Evolutionary conservation across 2,797 vertebrate genomes (phyloP), one percentile per base, ranked within the genome.

Genomic region (Lagodon rhomboides): DNA sequence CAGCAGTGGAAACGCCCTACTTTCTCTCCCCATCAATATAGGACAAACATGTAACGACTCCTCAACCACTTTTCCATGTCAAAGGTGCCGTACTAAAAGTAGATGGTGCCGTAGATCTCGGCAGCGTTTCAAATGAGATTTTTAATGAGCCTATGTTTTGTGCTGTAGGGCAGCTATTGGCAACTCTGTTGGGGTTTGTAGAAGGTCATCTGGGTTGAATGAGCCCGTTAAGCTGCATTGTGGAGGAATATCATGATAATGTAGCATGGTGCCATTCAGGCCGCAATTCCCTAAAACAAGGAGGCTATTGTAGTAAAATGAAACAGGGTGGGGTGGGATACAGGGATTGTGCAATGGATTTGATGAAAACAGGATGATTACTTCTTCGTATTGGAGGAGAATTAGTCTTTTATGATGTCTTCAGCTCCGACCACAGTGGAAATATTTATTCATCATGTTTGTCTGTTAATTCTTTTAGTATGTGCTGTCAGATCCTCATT

Each of bases 221-320:
- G 93, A 92, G 92, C 86, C 90, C 75, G 77, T 92, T 93, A 86
- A 89, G 91, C 90, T 86, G 87, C 83, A 88, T 82, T 91, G 91
- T 92, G 87, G 78, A 89, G 84, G 87, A 94, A 92, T 94, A 95
- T 94, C 93, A 93, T 90, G 92, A 91, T 92, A 93, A 91, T 90
- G 89, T 89, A 88, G 86, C 91, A 85, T 90, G 91, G 93, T 93
- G 91, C 90, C 92, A 92, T 93, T 92, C 91, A 92, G 89, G 87
- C 90, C 77, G 41, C 89, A 79, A 83, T 90, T 79, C 89, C 84
- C 85, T 77, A 85, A 93, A 92, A 95, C 94, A 94, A 94, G 88
- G 91, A 91, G 83, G 66, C 90, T 92, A 94, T 95, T 95, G 93
- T 95, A 82, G 87, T 90, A 43, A 87, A 89, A 81, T 91, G 85